Base-by-base conservation (phyloP, 2,888 invertebrate species). In the Hesperia comma region DNA sequence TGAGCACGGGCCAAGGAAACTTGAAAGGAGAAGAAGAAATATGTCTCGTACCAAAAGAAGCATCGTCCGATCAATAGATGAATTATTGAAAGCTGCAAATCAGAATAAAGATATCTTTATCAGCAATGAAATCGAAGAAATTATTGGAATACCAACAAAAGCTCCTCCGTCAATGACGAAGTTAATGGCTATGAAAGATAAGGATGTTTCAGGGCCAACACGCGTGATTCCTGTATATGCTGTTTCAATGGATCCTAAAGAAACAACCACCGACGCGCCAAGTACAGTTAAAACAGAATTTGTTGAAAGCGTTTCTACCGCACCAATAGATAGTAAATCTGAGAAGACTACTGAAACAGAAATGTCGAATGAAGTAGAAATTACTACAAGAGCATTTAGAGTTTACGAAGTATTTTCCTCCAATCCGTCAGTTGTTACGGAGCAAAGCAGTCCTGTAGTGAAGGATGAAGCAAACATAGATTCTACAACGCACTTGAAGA, bases 1-100 rank as follows among this genome's bases (percentile, higher is more conserved):
- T 0, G 95, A 95, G 82, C 95, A 95, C 79, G 95, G 95, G 0
- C 95, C 95, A 0, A 86, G 95, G 75, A 93, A 90, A 67, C 72
- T 93, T 15, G 77, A 75, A 61, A 84, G 87, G 62, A 85, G 79
- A 67, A 84, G 71, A 51, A 81, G 85, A 69, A 76, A 76, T 58
- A 70, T 74, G 41, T 14, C 32, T 2, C 70, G 71, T 17, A 71
- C 68, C 2, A 85, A 82, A 71, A 84, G 91, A 49, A 86, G 85
- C 68, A 83, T 92, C 57, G 81, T 84, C 12, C 84, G 82, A 10
- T 86, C 87, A 14, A 78, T 93, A 40, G 92, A 92, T 79, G 90
- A 92, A 69, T 78, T 92, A 33, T 72, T 93, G 15, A 84, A 83
- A 71, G 84, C 81, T 62, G 84, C 86, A 17, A 87, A 86, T 64